Evolutionary conservation across 2,113 vertebrate genomes (phyloP), one percentile per base, ranked within the genome.

Genomic region (Atlantisia rogersi): DNA sequence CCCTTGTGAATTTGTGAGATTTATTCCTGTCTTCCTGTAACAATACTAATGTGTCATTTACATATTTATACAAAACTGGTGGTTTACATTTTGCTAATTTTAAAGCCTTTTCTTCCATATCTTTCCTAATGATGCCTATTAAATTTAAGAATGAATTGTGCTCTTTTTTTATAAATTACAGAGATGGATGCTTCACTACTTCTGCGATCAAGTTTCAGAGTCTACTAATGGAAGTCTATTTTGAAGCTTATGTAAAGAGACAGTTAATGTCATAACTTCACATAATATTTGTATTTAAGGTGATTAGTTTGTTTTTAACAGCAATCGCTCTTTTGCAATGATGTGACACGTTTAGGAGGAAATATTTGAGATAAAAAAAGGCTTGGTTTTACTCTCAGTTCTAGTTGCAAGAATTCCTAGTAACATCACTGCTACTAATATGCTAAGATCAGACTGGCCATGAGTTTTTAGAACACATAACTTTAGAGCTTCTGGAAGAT

Each of bases 61-160:
- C 58, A 84, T 95, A 90, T 95, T 96, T 94, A 92, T 86, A 67
- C 60, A 87, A 82, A 96, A 85, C 32, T 82, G 29, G 35, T 88
- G 15, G 32, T 69, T 88, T 92, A 65, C 7, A 44, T 91, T 95
- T 94, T 77, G 21, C 26, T 91, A 89, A 93, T 93, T 96, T 94
- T 86, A 95, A 95, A 74, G 20, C 5, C 8, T 86, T 90, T 93
- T 88, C 68, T 95, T 89, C 65, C 76, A 48, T 75, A 42, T 76
- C 53, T 94, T 83, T 52, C 7, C 32, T 94, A 90, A 92, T 77
- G 19, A 95, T 60, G 46, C 11, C 53, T 83, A 79, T 74, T 92
- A 69, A 58, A 92, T 91, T 77, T 77, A 83, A 89, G 39, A 92
- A 83, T 40, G 0, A 84, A 90, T 77, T 80, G 12, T 5, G 78